A percentile compares a stretch with the other conserved stretches of the same genome.
Evolutionary conservation across 2,797 vertebrate genomes (phyloP).

Genomic region (Lerista edwardsae): DNA sequence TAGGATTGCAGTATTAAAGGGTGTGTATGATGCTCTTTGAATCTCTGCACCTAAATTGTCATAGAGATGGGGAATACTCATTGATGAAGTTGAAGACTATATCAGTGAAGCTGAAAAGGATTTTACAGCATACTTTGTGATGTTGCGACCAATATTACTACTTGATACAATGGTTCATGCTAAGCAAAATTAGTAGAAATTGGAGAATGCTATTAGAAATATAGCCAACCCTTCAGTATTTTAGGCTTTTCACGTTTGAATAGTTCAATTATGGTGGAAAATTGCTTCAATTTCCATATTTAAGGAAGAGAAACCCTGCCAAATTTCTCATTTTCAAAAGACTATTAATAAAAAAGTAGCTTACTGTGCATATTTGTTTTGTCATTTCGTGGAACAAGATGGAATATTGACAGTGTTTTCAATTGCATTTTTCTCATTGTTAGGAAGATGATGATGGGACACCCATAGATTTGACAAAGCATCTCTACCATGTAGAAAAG

Average conservation of each 20-base stretch:
- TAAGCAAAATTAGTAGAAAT: not conserved
- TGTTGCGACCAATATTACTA: not conserved
- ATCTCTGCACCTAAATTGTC: not conserved
- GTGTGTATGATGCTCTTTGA: not conserved
- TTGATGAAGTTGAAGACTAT: not conserved
- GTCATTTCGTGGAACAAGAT: not conserved
- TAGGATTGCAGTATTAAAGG: too few relatives aligned
- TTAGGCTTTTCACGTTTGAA: not conserved
- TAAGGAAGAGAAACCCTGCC: not conserved
- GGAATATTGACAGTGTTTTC: not conserved
- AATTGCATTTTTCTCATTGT: slow-evolving; percentile 34
- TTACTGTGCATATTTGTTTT: slow-evolving; percentile 1
- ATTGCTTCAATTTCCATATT: not conserved
- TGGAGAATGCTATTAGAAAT: not conserved
- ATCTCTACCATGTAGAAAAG: slow-evolving; percentile 88
- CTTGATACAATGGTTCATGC: not conserved
- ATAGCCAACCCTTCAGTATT: not conserved
- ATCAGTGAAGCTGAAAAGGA: not conserved
- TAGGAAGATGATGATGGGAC: slow-evolving; percentile 90
- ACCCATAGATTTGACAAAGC: slow-evolving; percentile 85
- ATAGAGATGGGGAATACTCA: not conserved
- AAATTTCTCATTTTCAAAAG: not conserved
- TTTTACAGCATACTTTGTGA: not conserved
- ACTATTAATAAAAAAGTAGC: not conserved
- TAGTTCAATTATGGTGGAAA: not conserved